These are phyloP conservation scores for Ctenodactylus gundi DNA, from an alignment of 2,113 vertebrate species.

Conservation along the genomic window DNA sequence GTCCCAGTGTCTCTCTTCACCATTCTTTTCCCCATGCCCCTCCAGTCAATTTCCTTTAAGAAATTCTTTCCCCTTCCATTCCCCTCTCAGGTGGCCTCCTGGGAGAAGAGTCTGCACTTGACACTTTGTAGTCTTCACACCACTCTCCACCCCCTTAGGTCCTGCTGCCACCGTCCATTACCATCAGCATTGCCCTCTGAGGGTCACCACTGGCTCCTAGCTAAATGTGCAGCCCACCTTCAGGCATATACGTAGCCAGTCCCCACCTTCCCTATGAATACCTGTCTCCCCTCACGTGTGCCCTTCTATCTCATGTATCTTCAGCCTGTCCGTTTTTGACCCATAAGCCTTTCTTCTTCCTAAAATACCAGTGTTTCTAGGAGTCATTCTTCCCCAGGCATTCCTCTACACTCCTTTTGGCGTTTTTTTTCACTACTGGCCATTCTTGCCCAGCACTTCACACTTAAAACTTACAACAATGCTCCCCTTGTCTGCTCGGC, in stretches of 20 bases:
- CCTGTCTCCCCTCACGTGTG: not conserved
- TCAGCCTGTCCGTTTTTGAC: not conserved
- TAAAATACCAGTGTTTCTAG: not conserved
- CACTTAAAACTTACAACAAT: not conserved
- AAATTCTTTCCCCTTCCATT: not conserved
- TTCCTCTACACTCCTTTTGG: not conserved
- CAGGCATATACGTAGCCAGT: not conserved
- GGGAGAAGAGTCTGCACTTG: too few species aligned
- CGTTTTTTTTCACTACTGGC: not conserved
- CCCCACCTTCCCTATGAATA: rapidly evolving
- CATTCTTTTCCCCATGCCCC: not conserved
- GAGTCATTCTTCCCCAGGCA: not conserved
- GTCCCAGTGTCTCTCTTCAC: not conserved
- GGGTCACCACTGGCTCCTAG: not conserved
- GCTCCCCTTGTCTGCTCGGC: not conserved
- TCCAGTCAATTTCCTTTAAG: not conserved
- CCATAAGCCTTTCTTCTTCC: not conserved
- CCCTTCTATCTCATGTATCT: not conserved
- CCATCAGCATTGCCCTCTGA: not conserved
- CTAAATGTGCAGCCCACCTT: not conserved
- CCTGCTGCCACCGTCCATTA: not conserved
- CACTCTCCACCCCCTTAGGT: too few species aligned
- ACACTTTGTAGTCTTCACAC: not conserved
- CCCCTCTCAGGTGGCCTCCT: not conserved
- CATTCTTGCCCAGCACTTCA: not conserved